A percentile compares a stretch with the other conserved stretches of the same genome.
phyloP scores from a whole-genome alignment of 64 coral and sea anemone species.

The Pocillopora verrucosa region DNA sequence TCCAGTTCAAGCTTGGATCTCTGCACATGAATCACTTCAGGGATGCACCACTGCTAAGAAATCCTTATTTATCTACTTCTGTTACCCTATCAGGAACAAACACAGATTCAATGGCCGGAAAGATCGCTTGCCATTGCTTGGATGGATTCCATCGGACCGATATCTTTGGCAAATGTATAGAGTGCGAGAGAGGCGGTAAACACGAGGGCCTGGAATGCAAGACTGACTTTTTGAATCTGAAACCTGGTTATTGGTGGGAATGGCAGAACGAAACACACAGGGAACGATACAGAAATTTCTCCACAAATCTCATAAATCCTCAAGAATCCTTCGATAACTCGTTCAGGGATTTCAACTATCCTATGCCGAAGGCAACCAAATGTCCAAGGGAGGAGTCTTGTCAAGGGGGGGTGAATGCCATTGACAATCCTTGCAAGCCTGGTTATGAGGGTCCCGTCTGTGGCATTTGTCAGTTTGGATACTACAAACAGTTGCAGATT shows the following conservation, averaged over 20 bases:
- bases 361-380: slow-evolving; percentile 7
- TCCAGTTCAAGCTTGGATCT: too few relatives aligned
- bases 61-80: not conserved
- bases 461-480: slow-evolving; percentile 32
- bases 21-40: not conserved
- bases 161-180: slow-evolving; percentile 11
- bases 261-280: slow-evolving; percentile 41
- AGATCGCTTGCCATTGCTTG: slow-evolving; percentile 14
- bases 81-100: not conserved
- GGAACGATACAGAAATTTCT: slow-evolving; percentile 22
- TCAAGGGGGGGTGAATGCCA: not conserved
- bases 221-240: slow-evolving; percentile 4
- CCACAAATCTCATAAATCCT: not conserved
- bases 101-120: slow-evolving; percentile 1
- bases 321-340: not conserved
- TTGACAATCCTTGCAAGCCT: not conserved
- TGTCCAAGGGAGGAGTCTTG: slow-evolving; percentile 1
- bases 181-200: not conserved
- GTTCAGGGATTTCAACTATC: slow-evolving; percentile 3
- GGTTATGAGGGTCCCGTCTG: slow-evolving; percentile 45
- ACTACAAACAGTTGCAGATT: slow-evolving; percentile 17
- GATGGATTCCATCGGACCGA: slow-evolving; percentile 34
- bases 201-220: slow-evolving; percentile 7
- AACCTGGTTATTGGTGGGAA: slow-evolving; percentile 29
- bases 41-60: too few relatives aligned